Percentiles rank a stretch among this genome's conserved stretches.
Evolutionary conservation across 2,113 vertebrate species (phyloP).

Genomic region (Mellivora capensis): DNA sequence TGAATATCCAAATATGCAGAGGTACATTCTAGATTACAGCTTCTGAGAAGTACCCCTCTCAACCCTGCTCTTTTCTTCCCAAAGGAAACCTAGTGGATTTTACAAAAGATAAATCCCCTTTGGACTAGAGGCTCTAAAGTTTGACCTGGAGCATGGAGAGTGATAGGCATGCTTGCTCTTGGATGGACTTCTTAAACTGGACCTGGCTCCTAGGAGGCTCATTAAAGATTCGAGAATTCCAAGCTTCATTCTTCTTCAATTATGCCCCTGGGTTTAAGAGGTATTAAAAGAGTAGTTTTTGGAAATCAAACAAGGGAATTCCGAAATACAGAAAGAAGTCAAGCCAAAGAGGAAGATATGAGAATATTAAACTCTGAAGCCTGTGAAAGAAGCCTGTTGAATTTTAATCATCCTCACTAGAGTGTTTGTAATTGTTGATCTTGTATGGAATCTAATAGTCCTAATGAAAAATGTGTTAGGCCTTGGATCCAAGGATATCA

Average conservation of each 20-base stretch:
- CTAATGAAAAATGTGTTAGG: slow-evolving; percentile 64
- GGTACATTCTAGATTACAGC: background rate
- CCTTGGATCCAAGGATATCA: slow-evolving; percentile 71
- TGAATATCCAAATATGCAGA: background rate
- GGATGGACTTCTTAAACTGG: background rate
- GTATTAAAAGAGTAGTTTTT: slow-evolving; percentile 64
- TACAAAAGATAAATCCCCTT: background rate
- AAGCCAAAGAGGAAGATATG: slow-evolving; percentile 52
- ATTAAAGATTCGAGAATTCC: slow-evolving; percentile 42
- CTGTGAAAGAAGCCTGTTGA: slow-evolving; percentile 64
- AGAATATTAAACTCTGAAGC: slow-evolving; percentile 45
- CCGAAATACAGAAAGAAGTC: slow-evolving; percentile 58
- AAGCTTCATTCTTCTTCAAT: slow-evolving; percentile 50
- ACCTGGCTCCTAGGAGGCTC: background rate
- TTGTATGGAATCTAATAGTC: slow-evolving; percentile 73
- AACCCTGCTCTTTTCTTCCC: background rate
- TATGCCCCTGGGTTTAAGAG: slow-evolving; percentile 50
- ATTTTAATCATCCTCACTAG: slow-evolving; percentile 65
- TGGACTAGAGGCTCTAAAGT: background rate
- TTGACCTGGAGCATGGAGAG: background rate
- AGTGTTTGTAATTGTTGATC: slow-evolving; percentile 68
- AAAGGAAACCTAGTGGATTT: background rate
- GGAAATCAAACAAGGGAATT: slow-evolving; percentile 71
- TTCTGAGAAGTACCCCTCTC: background rate
- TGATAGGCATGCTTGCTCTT: background rate